Percentiles rank a stretch among this genome's conserved stretches.
Evolutionary conservation across 2,888 invertebrate species (phyloP).

Genomic region (Atherix ibis): DNA sequence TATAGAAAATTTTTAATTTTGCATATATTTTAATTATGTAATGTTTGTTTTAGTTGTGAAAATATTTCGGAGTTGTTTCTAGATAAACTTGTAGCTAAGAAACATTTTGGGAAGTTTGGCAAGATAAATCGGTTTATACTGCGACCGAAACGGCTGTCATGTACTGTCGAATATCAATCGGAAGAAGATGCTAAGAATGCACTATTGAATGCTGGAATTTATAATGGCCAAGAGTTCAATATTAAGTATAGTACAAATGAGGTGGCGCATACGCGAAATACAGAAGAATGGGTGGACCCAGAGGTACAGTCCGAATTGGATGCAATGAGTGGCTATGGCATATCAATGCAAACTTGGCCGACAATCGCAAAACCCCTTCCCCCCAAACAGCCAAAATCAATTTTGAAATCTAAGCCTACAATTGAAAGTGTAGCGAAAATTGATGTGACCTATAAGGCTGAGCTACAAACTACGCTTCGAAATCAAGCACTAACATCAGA

Average conservation of each 20-base stretch:
- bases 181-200: slow-evolving; percentile 43
- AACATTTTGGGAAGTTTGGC: slow-evolving; percentile 58
- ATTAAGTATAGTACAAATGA: slow-evolving; percentile 39
- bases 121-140: slow-evolving; percentile 47
- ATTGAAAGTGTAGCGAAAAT: slow-evolving; percentile 8
- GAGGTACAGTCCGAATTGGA: slow-evolving; percentile 55
- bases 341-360: neutral
- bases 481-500: slow-evolving; percentile 47
- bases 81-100: slow-evolving; percentile 42
- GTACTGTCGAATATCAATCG: slow-evolving; percentile 52
- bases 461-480: slow-evolving; percentile 43
- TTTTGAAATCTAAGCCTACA: slow-evolving; percentile 1
- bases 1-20: no score
- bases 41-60: slow-evolving; percentile 43
- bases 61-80: slow-evolving; percentile 49
- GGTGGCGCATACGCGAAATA: slow-evolving; percentile 26
- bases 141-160: slow-evolving; percentile 44
- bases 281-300: slow-evolving; percentile 36
- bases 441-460: slow-evolving; percentile 32
- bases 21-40: no score
- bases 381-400: slow-evolving; percentile 3
- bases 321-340: slow-evolving; percentile 37
- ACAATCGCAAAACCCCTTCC: slow-evolving; percentile 1
- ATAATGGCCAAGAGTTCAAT: slow-evolving; percentile 44
- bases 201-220: slow-evolving; percentile 42